Percentiles rank a stretch among this genome's conserved stretches.
Evolutionary conservation across 2,113 vertebrate species (phyloP).

Genomic region (Clarias batrachus): DNA sequence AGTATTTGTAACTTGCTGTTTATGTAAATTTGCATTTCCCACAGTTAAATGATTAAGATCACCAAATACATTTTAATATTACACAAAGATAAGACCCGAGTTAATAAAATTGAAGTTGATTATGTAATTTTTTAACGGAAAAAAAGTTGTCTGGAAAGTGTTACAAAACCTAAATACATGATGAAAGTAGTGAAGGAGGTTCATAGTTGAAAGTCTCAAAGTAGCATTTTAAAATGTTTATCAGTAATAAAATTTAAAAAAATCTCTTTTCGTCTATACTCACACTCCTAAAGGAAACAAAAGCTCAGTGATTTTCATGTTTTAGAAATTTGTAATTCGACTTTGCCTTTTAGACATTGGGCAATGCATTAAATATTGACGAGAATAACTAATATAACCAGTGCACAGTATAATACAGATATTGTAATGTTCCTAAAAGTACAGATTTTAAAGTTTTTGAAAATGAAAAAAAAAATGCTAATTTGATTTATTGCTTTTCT

Average conservation of each 20-base stretch:
- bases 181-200: slow-evolving; percentile 11
- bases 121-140: too few relatives aligned
- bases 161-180: slow-evolving; percentile 10
- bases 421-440: neutral
- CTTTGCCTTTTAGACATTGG: neutral
- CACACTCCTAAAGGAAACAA: neutral
- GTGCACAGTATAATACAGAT: neutral
- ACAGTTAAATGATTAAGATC: too few relatives aligned
- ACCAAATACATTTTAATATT: too few relatives aligned
- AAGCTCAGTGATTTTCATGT: neutral
- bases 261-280: neutral
- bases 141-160: too few relatives aligned
- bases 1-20: too few relatives aligned
- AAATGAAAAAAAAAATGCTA: neutral
- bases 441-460: too few relatives aligned
- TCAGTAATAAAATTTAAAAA: neutral
- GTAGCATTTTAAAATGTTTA: neutral
- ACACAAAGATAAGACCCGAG: too few relatives aligned
- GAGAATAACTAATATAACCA: neutral
- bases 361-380: neutral
- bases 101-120: too few relatives aligned
- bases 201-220: neutral
- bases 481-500: slow-evolving; percentile 55
- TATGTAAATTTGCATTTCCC: too few relatives aligned
- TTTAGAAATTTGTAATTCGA: neutral